Conservation (phyloP, 2,113 vertebrate species). For the Orientallactaga bullata region DNA sequence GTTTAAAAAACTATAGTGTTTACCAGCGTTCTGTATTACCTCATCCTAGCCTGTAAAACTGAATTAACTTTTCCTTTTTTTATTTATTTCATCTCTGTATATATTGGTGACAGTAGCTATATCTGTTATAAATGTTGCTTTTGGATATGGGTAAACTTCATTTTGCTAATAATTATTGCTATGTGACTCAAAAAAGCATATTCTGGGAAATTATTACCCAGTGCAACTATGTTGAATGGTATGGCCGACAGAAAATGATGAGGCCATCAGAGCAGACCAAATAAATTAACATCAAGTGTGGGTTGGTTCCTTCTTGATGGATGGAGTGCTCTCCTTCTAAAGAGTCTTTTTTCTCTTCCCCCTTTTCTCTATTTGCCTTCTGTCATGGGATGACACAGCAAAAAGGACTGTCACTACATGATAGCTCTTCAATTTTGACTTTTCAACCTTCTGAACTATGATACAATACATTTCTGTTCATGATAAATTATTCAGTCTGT, state of each 20-base stretch:
- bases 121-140: constrained; percentile 15
- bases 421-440: neutral
- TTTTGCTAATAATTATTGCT: neutral
- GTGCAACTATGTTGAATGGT: too few relatives aligned
- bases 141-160: neutral
- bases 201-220: neutral
- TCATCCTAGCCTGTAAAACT: neutral
- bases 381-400: neutral
- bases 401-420: neutral
- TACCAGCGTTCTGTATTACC: neutral
- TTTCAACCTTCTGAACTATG: neutral
- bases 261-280: neutral
- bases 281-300: neutral
- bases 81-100: neutral
- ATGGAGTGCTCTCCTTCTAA: neutral
- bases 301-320: neutral
- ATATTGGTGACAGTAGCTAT: neutral
- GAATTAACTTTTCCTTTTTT: constrained; percentile 14
- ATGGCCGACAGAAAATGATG: neutral
- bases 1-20: neutral
- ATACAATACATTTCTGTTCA: too few relatives aligned
- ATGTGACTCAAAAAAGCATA: neutral
- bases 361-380: neutral
- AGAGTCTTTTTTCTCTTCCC: too few relatives aligned
- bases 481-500: neutral